A percentile compares a stretch with the other conserved stretches of the same genome.
These are phyloP conservation scores for Anhinga anhinga DNA, from an alignment of 2,113 vertebrate species.

Conservation along the genomic window DNA sequence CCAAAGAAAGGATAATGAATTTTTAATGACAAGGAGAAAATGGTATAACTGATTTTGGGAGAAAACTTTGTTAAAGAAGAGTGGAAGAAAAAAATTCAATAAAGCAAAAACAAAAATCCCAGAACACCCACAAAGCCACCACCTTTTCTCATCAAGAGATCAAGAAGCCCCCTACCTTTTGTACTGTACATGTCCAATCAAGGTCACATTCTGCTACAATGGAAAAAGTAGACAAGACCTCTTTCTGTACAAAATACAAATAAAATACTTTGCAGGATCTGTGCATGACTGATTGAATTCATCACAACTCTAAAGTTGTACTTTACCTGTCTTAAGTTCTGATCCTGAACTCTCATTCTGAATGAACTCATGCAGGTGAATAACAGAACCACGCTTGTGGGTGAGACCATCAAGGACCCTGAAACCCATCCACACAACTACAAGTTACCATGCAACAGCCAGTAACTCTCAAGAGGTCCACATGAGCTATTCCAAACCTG, in stretches of 20 bases:
- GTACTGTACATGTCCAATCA: not conserved
- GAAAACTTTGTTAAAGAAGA: not conserved
- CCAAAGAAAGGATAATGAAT: not conserved
- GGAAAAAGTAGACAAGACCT: not conserved
- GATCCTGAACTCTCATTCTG: not conserved
- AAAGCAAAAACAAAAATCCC: not conserved
- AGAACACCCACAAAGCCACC: not conserved
- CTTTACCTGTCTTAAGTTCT: not conserved
- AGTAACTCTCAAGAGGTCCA: not conserved
- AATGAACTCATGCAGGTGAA: not conserved
- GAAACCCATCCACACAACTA: accelerated
- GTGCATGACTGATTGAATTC: not conserved
- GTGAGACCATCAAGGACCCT: not conserved
- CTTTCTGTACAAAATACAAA: not conserved
- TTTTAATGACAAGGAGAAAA: not conserved
- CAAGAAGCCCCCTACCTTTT: not conserved
- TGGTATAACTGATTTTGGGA: not conserved
- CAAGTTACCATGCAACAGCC: not conserved
- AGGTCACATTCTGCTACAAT: not conserved
- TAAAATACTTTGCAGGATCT: not conserved
- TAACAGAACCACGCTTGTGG: not conserved
- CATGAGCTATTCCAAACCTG: not conserved
- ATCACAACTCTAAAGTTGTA: not conserved
- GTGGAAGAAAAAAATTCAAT: not conserved
- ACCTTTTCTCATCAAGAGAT: not conserved